Evolutionary conservation across 2,797 vertebrate species (phyloP).

Genomic region (Dallia pectoralis): DNA sequence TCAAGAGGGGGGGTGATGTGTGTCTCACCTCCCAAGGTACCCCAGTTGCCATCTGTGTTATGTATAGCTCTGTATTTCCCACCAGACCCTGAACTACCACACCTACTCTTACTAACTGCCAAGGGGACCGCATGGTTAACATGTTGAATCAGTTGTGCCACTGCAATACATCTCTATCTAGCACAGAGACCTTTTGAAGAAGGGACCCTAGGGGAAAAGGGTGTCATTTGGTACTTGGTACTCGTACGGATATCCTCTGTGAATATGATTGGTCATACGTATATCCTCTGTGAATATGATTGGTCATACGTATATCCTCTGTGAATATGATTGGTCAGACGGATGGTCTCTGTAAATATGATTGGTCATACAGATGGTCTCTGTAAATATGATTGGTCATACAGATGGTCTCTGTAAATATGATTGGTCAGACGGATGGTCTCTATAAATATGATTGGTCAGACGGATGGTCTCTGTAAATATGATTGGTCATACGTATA

Average conservation of each 20-base stretch:
- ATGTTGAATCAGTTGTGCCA: too few species aligned
- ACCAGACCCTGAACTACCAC: too few species aligned
- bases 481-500: too few species aligned
- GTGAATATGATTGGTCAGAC: constrained; percentile 32
- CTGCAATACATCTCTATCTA: background rate
- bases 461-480: constrained; percentile 13
- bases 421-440: constrained; percentile 26
- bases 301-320: too few species aligned
- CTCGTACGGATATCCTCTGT: too few species aligned
- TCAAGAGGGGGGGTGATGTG: constrained; percentile 9
- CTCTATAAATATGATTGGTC: constrained; percentile 26
- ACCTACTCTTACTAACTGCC: too few species aligned
- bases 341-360: constrained; percentile 14
- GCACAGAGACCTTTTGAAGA: background rate
- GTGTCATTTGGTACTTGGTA: constrained; percentile 28
- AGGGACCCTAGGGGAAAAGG: background rate
- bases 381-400: constrained; percentile 27
- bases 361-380: constrained; percentile 26
- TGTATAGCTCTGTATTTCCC: background rate
- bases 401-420: constrained; percentile 12
- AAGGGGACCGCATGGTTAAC: too few species aligned
- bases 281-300: constrained; percentile 10
- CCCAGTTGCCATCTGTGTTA: background rate
- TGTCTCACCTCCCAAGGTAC: constrained; percentile 13
- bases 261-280: constrained; percentile 31